phyloP scores from a whole-genome alignment of 2,797 vertebrate genomes.

The Tragopan temminckii region DNA sequence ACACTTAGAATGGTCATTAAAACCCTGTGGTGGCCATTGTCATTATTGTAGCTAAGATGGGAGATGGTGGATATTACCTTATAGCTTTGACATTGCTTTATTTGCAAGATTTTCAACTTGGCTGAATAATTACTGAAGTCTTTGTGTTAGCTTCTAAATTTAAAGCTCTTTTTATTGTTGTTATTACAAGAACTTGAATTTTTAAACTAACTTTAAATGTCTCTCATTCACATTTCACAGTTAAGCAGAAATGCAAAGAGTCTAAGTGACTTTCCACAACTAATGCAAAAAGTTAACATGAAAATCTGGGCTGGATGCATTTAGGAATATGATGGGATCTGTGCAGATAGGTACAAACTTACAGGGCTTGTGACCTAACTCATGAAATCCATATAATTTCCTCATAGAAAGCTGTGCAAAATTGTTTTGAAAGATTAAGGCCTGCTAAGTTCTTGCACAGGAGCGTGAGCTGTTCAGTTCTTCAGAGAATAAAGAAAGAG shows the following conservation, averaged over 20 bases:
- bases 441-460: background rate
- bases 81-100: background rate
- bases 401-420: background rate
- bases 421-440: background rate
- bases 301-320: background rate
- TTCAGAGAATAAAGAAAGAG: background rate
- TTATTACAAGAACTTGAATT: background rate
- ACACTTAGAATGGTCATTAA: background rate
- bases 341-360: background rate
- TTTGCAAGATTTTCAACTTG: background rate
- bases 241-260: background rate
- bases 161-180: background rate
- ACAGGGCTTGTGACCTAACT: background rate
- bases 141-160: background rate
- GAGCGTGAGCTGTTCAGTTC: background rate
- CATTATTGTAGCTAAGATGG: background rate
- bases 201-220: background rate
- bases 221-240: background rate
- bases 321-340: background rate
- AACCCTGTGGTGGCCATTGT: background rate
- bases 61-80: background rate
- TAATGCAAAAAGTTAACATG: background rate
- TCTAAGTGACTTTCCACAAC: background rate
- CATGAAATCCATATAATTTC: background rate
- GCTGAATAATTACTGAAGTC: background rate